Percentiles rank a stretch among this genome's conserved stretches.
These are phyloP conservation scores for Allobates femoralis DNA, from an alignment of 2,797 vertebrate species.

Conservation along the genomic window DNA sequence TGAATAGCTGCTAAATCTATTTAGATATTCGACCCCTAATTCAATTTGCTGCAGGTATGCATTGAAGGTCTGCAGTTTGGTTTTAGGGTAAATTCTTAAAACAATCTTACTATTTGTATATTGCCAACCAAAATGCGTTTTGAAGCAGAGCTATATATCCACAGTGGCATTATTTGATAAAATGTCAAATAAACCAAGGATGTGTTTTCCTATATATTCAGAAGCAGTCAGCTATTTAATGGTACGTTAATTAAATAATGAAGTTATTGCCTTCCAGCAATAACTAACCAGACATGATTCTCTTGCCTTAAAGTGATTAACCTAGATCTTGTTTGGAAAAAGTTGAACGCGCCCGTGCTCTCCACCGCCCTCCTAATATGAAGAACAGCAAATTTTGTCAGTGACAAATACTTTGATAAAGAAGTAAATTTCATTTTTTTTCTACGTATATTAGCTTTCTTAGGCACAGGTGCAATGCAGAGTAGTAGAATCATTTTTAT, in stretches of 20 bases:
- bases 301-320: conserved; percentile 34
- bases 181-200: conserved; percentile 27
- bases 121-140: conserved; percentile 2
- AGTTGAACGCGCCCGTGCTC: not conserved
- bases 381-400: conserved; percentile 16
- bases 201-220: conserved; percentile 31
- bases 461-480: conserved; percentile 39
- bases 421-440: conserved; percentile 6
- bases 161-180: conserved; percentile 32
- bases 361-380: not conserved
- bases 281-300: conserved; percentile 12
- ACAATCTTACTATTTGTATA: conserved; percentile 29
- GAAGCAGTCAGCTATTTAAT: conserved; percentile 19
- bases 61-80: conserved; percentile 9
- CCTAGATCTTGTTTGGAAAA: conserved; percentile 14
- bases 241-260: conserved; percentile 33
- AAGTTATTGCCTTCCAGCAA: conserved; percentile 40
- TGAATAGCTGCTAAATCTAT: conserved; percentile 57
- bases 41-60: conserved; percentile 51
- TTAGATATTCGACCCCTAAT: conserved; percentile 56
- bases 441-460: conserved; percentile 6
- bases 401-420: conserved; percentile 54
- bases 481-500: not conserved
- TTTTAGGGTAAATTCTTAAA: conserved; percentile 39
- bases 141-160: not conserved